Conservation (phyloP, 2,888 invertebrate species). For the Siphlonurus alternatus region DNA sequence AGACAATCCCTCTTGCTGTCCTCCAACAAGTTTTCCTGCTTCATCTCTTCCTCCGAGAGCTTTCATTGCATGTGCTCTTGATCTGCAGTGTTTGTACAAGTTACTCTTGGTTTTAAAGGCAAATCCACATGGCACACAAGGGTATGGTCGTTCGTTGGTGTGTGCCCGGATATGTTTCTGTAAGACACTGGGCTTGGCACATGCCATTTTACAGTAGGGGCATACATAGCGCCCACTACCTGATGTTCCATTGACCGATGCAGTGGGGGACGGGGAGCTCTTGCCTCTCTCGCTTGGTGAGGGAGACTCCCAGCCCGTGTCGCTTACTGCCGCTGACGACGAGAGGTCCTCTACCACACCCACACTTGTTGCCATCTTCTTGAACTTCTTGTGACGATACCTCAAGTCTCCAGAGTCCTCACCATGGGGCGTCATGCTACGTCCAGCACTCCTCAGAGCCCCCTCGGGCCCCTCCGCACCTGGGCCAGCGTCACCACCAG, state of each 20-base stretch:
- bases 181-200: slow-evolving; percentile 84
- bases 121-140: slow-evolving; percentile 74
- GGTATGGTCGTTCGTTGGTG: slow-evolving; percentile 83
- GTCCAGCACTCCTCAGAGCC: background rate
- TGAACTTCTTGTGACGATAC: slow-evolving; percentile 86
- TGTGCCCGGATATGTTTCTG: slow-evolving; percentile 89
- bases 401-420: slow-evolving; percentile 26
- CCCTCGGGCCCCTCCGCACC: background rate
- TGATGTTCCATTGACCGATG: background rate
- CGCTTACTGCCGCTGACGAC: slow-evolving; percentile 6
- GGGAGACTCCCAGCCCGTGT: slow-evolving; percentile 12
- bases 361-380: slow-evolving; percentile 55
- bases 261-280: background rate
- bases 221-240: slow-evolving; percentile 56
- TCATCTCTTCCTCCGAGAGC: slow-evolving; percentile 35
- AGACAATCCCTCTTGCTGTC: slow-evolving; percentile 8
- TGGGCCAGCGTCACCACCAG: background rate
- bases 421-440: background rate
- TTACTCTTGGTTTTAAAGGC: slow-evolving; percentile 90
- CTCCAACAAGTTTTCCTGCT: slow-evolving; percentile 16
- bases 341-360: slow-evolving; percentile 8
- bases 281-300: slow-evolving; percentile 11
- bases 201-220: slow-evolving; percentile 72
- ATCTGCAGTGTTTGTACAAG: slow-evolving; percentile 73
- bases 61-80: slow-evolving; percentile 51